A percentile compares a stretch with the other conserved stretches of the same genome.
Conservation (phyloP, 2,888 invertebrate genomes). For the Drosophila gaucha region DNA sequence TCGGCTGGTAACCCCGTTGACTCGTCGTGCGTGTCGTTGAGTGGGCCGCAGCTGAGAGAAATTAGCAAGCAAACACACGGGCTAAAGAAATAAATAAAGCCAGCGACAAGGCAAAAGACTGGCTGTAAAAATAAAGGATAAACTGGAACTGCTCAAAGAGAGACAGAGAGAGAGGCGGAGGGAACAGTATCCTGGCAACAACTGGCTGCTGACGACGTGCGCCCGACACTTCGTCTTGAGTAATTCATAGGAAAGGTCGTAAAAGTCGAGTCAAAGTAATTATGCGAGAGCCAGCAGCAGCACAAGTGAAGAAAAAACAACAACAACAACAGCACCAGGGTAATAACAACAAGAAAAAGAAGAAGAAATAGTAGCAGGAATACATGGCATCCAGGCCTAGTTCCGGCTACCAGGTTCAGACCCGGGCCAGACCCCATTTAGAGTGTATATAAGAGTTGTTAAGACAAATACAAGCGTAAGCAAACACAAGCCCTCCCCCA, state of each 20-base stretch:
- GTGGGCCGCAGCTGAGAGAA: constrained; percentile 53
- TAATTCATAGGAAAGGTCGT: constrained; percentile 77
- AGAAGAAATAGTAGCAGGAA: background rate
- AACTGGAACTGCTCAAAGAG: constrained; percentile 26
- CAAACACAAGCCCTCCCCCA: constrained; percentile 26
- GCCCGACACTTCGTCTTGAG: constrained; percentile 75
- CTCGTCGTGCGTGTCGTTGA: constrained; percentile 38
- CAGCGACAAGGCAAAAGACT: constrained; percentile 30
- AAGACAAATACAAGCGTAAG: constrained; percentile 67
- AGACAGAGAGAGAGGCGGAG: constrained; percentile 7
- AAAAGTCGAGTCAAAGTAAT: constrained; percentile 80
- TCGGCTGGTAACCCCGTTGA: constrained; percentile 45
- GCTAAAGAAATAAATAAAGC: constrained; percentile 66
- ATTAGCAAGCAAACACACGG: constrained; percentile 76
- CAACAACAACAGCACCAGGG: constrained; percentile 17
- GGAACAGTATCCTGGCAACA: constrained; percentile 35
- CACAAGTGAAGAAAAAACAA: constrained; percentile 5
- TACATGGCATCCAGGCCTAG: constrained; percentile 33
- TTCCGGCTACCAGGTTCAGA: constrained; percentile 30
- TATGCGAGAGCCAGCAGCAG: constrained; percentile 59
- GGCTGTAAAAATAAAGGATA: constrained; percentile 51
- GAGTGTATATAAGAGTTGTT: constrained; percentile 71
- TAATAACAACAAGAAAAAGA: constrained; percentile 20
- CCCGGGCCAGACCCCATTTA: constrained; percentile 57
- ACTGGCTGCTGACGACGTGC: constrained; percentile 57